These are phyloP conservation scores for Sycophila sp. DNA, from an alignment of 1,140 invertebrate genomes.

Conservation along the genomic window DNA sequence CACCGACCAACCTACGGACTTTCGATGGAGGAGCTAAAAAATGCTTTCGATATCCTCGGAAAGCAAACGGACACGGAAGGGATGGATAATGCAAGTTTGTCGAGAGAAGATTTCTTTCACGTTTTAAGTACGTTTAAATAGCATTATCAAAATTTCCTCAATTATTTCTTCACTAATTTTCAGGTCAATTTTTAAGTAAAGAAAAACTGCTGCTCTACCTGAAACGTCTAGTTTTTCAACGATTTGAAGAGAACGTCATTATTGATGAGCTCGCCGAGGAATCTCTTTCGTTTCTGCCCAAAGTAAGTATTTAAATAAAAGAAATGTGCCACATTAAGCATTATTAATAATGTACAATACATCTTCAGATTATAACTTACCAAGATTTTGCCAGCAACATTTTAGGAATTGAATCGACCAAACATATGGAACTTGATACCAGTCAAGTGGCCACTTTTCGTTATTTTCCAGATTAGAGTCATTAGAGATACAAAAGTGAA, in stretches of 20 bases:
- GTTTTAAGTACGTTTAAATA: too few species aligned
- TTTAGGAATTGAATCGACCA: constrained; percentile 49
- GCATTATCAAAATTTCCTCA: not conserved
- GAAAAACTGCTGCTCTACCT: not conserved
- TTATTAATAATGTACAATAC: constrained; percentile 57
- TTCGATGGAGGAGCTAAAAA: constrained; percentile 49
- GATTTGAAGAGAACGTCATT: not conserved
- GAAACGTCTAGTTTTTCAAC: not conserved
- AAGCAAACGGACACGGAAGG: constrained; percentile 23
- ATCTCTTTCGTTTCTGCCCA: too few species aligned
- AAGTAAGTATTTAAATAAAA: constrained; percentile 43
- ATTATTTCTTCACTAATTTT: too few species aligned
- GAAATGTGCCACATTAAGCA: too few species aligned
- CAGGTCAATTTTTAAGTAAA: not conserved
- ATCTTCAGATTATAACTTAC: constrained; percentile 60
- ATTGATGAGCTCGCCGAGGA: not conserved
- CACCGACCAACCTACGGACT: constrained; percentile 73
- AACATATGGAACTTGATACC: too few species aligned
- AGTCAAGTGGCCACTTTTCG: too few species aligned
- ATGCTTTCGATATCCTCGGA: constrained; percentile 45
- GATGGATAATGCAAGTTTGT: constrained; percentile 41
- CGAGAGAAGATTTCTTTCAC: constrained; percentile 42
- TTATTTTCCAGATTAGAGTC: too few species aligned
- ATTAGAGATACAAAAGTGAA: too few species aligned
- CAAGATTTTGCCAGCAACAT: constrained; percentile 56